Base-by-base conservation (phyloP, 2,113 vertebrate species). In the Chaenogobius annularis region DNA sequence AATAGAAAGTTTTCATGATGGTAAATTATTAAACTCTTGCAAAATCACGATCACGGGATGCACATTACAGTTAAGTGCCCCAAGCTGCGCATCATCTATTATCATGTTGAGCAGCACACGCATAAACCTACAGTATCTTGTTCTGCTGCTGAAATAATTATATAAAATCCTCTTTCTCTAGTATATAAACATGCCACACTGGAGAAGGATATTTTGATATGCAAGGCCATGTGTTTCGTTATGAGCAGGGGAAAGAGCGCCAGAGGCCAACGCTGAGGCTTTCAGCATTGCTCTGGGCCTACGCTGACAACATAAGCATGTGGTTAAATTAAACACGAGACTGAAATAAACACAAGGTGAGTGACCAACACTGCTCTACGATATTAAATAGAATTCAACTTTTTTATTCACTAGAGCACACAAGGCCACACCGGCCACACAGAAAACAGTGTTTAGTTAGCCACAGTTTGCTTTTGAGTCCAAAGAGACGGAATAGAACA, bases 331-430 rank as follows among this genome's bases (percentile, higher is more conserved):
- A 85, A 86, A 88, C 82, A 81, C 68, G 65, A 85, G 68, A 70
- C 80, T 83, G 77, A 85, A 86, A 87, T 85, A 89, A 86, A 89
- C 74, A 74, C 68, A 64, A 78, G 81, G 80, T 81, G 70, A 83
- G 67, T 4, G 54, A 79, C 83, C 77, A 59, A 66, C 76, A 47
- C 22, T 72, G 66, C 78, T 80, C 71, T 23, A 40, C 46, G 69
- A 62, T 83, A 77, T 74, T 69, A 76, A 84, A 83, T 68, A 72
- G 55, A 80, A 80, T 78, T 78, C 3, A 17, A 61, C 43, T 79
- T 74, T 79, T 54, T 75, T 74, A 77, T 69, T 52, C 66, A 77
- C 78, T 64, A 66, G 63, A 65, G 73, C 62, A 56, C 56, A 77
- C 77, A 40, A n/a, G n/a, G n/a, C n/a, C n/a, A n/a, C n/a, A n/a